Evolutionary conservation across 2,797 vertebrate species (phyloP), one percentile per base, ranked within the genome.

Genomic region (Coregonus suidteri): DNA sequence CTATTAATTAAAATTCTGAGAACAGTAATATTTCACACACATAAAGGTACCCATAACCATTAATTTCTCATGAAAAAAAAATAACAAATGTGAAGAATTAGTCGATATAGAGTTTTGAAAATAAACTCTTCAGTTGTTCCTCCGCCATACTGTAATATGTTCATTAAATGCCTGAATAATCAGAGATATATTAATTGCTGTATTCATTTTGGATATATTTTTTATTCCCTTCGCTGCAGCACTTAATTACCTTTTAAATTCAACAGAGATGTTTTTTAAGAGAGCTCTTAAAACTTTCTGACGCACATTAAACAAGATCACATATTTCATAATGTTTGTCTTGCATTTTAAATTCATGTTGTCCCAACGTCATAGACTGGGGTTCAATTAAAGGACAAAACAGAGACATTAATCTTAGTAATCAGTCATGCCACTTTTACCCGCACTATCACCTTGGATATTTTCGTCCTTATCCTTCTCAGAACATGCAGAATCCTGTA

Each of bases 161-260:
- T 85, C 83, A 90, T 90, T 90, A 89, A 91, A 92, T 89, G 87
- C 77, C 85, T 88, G 84, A 91, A 90, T 90, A 88, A 86, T 84
- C 85, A 85, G 79, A 85, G 78, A 87, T 90, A 89, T 90, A 47
- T 47, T 89, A 92, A 89, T 87, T 89, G 87, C 74, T 74, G 78
- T 76, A 71, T 31, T 74, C 82, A 89, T 86, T 80, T 75, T 56
- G 59, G 2, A 25, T 85, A 85, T 88, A 90, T 91, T 82, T 86
- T 86, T 78, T 88, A 84, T 87, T 84, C 14, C 77, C 82, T 80
- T 80, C 82, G 85, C 81, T 72, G 75, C 81, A 83, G 74, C 77
- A 77, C 73, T 75, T 87, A 85, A 89, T 87, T 76, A 86, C 83
- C 78, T 90, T 91, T 87, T 84, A 0, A 87, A 84, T 87, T 86